A percentile compares a stretch with the other conserved stretches of the same genome.
Conservation (phyloP, 2,888 invertebrate genomes). For the Cryptocephalus primarius region DNA sequence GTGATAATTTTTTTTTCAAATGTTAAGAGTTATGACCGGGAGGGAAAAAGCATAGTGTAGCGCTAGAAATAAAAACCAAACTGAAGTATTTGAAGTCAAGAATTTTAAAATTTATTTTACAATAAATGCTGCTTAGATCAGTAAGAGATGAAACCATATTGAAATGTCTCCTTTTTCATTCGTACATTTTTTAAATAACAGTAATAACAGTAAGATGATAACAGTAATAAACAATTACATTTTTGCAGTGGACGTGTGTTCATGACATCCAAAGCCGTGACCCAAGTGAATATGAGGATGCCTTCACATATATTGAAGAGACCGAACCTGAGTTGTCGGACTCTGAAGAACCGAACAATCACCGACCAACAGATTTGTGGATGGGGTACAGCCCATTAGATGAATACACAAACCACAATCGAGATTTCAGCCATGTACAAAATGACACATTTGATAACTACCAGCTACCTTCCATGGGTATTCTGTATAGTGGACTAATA, state of each 20-base stretch:
- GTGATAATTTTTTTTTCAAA: background rate
- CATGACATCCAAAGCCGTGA: conserved; percentile 77
- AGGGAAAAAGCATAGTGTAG: no score
- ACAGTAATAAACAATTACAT: no score
- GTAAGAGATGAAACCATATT: no score
- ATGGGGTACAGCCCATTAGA: conserved; percentile 32
- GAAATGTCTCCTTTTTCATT: no score
- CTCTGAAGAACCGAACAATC: conserved; percentile 16
- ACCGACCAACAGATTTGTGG: conserved; percentile 33
- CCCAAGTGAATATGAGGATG: conserved; percentile 35
- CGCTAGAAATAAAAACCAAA: no score
- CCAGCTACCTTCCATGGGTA: conserved; percentile 26
- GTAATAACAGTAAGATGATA: no score
- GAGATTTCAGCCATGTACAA: conserved; percentile 15
- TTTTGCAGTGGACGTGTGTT: conserved; percentile 74
- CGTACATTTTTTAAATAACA: no score
- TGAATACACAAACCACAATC: conserved; percentile 20
- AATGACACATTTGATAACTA: conserved; percentile 15
- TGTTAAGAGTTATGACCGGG: no score
- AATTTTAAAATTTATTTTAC: no score
- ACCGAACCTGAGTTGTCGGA: conserved; percentile 16
- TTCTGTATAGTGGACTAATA: conserved; percentile 33
- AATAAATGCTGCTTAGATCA: no score
- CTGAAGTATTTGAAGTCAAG: no score
- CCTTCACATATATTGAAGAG: conserved; percentile 22